phyloP scores from a whole-genome alignment of 2,797 vertebrate species.

The Brotula barbata region DNA sequence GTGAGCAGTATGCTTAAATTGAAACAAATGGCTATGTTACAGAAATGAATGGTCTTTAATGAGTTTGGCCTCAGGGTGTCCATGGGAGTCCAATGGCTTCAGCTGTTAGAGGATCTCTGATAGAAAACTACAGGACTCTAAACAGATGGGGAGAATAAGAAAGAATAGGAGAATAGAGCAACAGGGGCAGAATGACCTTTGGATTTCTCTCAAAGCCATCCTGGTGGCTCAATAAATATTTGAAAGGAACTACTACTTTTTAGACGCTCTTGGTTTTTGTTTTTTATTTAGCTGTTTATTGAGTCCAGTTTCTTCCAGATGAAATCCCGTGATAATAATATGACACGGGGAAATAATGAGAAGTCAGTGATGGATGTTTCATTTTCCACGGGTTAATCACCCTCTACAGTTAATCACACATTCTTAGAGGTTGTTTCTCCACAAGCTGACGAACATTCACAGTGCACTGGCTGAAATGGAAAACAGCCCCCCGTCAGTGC shows the following conservation, averaged over 20 bases:
- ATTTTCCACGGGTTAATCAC: conserved; percentile 53
- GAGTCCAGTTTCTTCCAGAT: conserved; percentile 10
- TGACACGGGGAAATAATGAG: conserved; percentile 42
- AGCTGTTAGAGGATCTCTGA: conserved; percentile 31
- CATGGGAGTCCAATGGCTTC: conserved; percentile 40
- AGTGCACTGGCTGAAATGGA: conserved; percentile 26
- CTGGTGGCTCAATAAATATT: neutral
- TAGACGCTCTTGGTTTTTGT: no score
- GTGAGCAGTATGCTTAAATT: conserved; percentile 40
- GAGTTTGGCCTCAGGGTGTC: conserved; percentile 52
- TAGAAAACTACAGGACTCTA: conserved; percentile 13
- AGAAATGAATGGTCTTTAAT: conserved; percentile 38
- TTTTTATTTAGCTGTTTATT: neutral
- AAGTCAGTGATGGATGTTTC: conserved; percentile 41
- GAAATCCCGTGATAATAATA: conserved; percentile 14
- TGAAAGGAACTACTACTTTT: conserved; percentile 14
- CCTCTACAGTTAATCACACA: conserved; percentile 31
- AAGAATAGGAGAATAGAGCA: conserved; percentile 7
- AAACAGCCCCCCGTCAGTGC: conserved; percentile 29
- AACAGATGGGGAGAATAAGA: conserved; percentile 10
- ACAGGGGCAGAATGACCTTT: conserved; percentile 47
- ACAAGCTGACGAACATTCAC: conserved; percentile 44
- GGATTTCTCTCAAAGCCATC: conserved; percentile 37
- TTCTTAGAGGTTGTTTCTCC: conserved; percentile 20
- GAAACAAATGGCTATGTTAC: conserved; percentile 55